These are phyloP conservation scores for Cyphomyrus discorhynchus DNA, from an alignment of 2,113 vertebrate species.

Conservation along the genomic window DNA sequence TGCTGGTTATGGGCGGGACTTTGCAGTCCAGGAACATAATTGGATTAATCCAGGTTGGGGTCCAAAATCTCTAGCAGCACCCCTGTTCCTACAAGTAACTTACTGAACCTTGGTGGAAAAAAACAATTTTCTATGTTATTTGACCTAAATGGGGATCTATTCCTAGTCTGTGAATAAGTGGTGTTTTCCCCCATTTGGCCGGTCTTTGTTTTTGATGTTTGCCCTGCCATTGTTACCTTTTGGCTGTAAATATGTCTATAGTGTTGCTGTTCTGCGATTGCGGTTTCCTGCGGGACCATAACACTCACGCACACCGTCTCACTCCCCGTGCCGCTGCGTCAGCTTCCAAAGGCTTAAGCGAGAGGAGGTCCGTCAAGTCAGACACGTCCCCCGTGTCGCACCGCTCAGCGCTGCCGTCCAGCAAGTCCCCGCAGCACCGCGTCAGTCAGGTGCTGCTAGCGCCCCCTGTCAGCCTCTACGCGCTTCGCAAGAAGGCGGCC, in stretches of 20 bases:
- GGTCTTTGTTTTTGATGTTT: background rate
- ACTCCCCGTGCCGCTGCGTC: slow-evolving; percentile 21
- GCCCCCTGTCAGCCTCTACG: slow-evolving; percentile 80
- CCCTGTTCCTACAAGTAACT: background rate
- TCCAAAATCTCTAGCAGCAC: background rate
- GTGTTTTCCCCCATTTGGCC: background rate
- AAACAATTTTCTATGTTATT: background rate
- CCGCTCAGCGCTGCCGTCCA: slow-evolving; percentile 65
- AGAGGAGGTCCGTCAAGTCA: slow-evolving; percentile 73
- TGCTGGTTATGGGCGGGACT: background rate
- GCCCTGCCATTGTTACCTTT: background rate
- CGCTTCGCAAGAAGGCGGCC: slow-evolving; percentile 78
- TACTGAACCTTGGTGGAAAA: background rate
- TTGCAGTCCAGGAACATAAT: background rate
- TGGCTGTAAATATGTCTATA: background rate
- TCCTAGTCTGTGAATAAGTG: background rate
- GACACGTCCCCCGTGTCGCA: slow-evolving; percentile 86
- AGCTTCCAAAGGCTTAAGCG: slow-evolving; percentile 89
- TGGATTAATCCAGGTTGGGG: background rate
- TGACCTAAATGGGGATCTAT: background rate
- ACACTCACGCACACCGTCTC: slow-evolving; percentile 16
- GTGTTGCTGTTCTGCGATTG: slow-evolving; percentile 8
- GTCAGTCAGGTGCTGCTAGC: slow-evolving; percentile 88
- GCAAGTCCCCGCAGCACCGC: slow-evolving; percentile 74
- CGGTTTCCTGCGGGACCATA: background rate